A percentile compares a stretch with the other conserved stretches of the same genome.
phyloP scores from a whole-genome alignment of 2,888 invertebrate genomes.

The Acanthococcus lagerstroemiae region DNA sequence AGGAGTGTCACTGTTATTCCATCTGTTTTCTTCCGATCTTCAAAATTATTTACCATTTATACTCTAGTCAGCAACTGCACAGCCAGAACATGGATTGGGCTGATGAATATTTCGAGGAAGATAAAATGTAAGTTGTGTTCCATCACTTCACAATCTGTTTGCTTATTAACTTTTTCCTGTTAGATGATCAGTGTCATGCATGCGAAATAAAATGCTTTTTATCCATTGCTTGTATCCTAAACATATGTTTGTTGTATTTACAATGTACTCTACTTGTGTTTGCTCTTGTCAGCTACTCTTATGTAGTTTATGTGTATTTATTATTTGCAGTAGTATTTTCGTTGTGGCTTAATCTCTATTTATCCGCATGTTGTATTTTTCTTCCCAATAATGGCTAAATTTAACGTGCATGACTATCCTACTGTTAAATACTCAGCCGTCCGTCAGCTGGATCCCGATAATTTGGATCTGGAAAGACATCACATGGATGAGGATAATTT shows the following conservation, averaged over 20 bases:
- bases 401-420: background rate
- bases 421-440: background rate
- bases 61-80: background rate
- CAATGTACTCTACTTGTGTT: background rate
- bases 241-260: too few relatives aligned
- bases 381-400: background rate
- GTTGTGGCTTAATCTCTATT: background rate
- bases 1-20: too few relatives aligned
- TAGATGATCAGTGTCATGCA: too few relatives aligned
- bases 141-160: too few relatives aligned
- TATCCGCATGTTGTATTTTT: background rate
- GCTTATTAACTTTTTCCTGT: too few relatives aligned
- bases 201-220: too few relatives aligned
- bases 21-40: too few relatives aligned
- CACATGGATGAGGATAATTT: background rate
- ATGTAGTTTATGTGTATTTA: background rate
- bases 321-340: background rate
- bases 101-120: slow-evolving; percentile 26
- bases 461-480: background rate
- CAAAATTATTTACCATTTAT: background rate
- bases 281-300: background rate
- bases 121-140: slow-evolving; percentile 26
- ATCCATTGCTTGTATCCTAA: too few relatives aligned
- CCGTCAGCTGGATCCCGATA: background rate
- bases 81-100: slow-evolving; percentile 15